Base-by-base conservation (phyloP, 2,888 invertebrate species). In the Ormyrus rosae region DNA sequence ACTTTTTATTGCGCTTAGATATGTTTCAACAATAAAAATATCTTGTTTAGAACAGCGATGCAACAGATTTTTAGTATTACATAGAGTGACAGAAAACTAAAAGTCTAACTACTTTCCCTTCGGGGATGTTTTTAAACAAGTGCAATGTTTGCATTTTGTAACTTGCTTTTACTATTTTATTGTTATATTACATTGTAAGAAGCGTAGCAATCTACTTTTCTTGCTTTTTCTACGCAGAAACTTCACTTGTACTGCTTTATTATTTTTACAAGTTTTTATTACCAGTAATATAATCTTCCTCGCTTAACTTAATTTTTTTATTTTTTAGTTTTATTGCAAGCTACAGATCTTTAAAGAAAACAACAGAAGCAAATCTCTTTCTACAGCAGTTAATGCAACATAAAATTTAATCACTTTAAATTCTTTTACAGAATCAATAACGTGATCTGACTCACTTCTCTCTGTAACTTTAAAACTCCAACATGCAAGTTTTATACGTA, bases 91-190 rank as follows among this genome's bases (percentile, higher is more conserved):
- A 69, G 55, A 45, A 53, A 53, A 45, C 63, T 64, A 73, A 6
- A 19, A 48, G 56, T 19, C 65, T 34, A 56, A 19, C n/a, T 34
- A 51, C 56, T 58, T 67, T 64, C 5, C 64, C 46, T 76, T 19
- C n/a, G 55, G 46, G 50, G 46, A 50, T 67, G 4, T 6, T 50
- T 51, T 67, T 60, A 71, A 73, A 79, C 74, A 79, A 74, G 79
- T 79, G 58, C 74, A 69, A 69, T 48, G 50, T 64, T 64, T 9
- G n/a, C 74, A 11, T n/a, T 69, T 61, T 79, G 55, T 79, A 79
- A 79, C 74, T 79, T 79, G 73, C 68, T 79, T 63, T 64, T 9
- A 50, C 9, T 64, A 6, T 19, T 19, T 19, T 19, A 19, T 19
- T 19, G 19, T 19, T 19, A 19, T 19, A 19, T 51, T 10, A 65